phyloP scores from a whole-genome alignment of 2,888 invertebrate genomes.

The Elaeidobius kamerunicus region DNA sequence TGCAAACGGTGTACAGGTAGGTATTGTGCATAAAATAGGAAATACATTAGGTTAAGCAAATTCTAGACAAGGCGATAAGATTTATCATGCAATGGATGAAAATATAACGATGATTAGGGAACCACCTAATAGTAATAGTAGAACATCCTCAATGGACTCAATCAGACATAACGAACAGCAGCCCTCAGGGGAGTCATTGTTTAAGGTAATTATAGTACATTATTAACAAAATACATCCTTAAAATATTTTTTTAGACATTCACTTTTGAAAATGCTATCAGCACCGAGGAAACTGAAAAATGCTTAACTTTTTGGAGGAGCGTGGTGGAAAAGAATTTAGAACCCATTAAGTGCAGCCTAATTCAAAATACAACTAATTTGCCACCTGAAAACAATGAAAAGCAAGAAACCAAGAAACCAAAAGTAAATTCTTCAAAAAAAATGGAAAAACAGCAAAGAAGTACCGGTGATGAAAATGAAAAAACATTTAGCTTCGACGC shows the following conservation, averaged over 20 bases:
- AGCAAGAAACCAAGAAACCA: too few relatives aligned
- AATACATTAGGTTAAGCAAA: neutral
- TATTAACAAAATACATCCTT: neutral
- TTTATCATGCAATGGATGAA: conserved; percentile 34
- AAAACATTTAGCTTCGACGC: too few relatives aligned
- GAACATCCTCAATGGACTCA: neutral
- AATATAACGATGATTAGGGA: conserved; percentile 34
- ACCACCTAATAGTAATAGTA: neutral
- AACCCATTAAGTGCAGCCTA: conserved; percentile 39
- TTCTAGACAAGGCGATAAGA: conserved; percentile 35
- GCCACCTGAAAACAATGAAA: too few relatives aligned
- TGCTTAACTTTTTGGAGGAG: conserved; percentile 41
- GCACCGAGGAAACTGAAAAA: conserved; percentile 39
- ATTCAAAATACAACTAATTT: conserved; percentile 30
- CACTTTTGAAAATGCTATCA: conserved; percentile 36
- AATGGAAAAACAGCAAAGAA: too few relatives aligned
- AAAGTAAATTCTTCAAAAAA: too few relatives aligned
- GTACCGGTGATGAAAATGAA: too few relatives aligned
- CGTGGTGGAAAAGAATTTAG: conserved; percentile 39
- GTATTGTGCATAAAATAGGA: too few relatives aligned
- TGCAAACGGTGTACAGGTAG: too few relatives aligned
- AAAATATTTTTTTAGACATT: conserved; percentile 31
- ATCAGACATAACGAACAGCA: conserved; percentile 28
- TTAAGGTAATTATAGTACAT: conserved; percentile 31
- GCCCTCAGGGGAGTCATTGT: conserved; percentile 38